Conservation (phyloP, 1,140 invertebrate species). For the Protaetia brevitarsis region DNA sequence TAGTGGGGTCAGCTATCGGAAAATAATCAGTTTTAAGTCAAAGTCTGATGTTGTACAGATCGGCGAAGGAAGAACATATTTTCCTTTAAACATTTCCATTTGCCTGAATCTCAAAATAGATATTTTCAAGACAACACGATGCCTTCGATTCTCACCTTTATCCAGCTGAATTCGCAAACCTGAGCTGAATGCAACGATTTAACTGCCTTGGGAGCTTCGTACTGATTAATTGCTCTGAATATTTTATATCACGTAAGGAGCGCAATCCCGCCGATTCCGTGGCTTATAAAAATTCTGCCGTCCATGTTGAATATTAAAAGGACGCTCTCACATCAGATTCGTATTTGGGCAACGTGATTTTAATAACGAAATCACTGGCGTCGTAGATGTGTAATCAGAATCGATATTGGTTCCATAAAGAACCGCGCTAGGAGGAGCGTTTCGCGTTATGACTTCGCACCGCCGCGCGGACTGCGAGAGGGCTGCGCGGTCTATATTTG, state of each 20-base stretch:
- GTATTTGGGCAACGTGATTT: slow-evolving; percentile 6
- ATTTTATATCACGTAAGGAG: background rate
- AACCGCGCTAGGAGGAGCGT: background rate
- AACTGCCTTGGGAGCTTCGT: no score
- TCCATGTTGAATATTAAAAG: background rate
- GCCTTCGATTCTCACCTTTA: no score
- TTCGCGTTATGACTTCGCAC: background rate
- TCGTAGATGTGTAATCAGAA: background rate
- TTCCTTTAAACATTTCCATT: no score
- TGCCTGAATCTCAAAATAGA: no score
- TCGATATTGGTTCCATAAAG: slow-evolving; percentile 16
- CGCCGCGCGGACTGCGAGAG: background rate
- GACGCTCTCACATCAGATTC: background rate
- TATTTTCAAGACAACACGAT: no score
- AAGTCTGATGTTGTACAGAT: no score
- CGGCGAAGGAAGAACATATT: no score
- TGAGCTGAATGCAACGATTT: no score
- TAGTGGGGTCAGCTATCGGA: no score
- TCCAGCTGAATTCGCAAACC: no score
- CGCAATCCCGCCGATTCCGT: background rate
- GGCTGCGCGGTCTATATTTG: slow-evolving; percentile 8
- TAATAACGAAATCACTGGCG: background rate
- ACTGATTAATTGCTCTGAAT: background rate
- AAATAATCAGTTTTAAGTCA: no score
- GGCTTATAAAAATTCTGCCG: background rate